These are phyloP conservation scores for Anaspis maculata DNA, from an alignment of 2,888 invertebrate genomes.

Conservation along the genomic window DNA sequence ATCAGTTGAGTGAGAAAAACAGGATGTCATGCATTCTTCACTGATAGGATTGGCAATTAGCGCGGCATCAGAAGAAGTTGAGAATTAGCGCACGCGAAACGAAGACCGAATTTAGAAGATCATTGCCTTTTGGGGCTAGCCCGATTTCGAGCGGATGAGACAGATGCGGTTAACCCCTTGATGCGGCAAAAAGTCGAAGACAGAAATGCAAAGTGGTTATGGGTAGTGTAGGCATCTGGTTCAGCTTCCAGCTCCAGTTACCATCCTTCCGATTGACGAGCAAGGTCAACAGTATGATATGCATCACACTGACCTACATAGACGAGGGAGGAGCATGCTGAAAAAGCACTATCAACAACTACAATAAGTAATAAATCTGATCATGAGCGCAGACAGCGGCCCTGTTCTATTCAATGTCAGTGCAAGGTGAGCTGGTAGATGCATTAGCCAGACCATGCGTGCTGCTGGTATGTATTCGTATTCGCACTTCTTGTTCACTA, in stretches of 20 bases:
- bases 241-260: conserved; percentile 11
- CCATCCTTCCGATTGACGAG: conserved; percentile 30
- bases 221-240: conserved; percentile 9
- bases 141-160: no score
- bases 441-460: conserved; percentile 21
- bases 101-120: no score
- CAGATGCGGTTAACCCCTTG: no score
- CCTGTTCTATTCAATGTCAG: conserved; percentile 37
- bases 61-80: no score
- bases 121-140: no score
- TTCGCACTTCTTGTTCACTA: conserved; percentile 16
- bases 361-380: conserved; percentile 34
- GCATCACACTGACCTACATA: conserved; percentile 39
- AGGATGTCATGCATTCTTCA: no score
- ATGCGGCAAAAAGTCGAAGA: no score
- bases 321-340: conserved; percentile 27
- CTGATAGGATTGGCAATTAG: no score
- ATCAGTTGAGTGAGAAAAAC: no score
- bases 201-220: conserved; percentile 5
- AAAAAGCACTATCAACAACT: conserved; percentile 33
- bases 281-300: conserved; percentile 33
- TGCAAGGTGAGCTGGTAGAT: conserved; percentile 38
- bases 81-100: no score
- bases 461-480: no score
- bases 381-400: conserved; percentile 32